Evolutionary conservation across 2,797 vertebrate genomes (phyloP), one percentile per base, ranked within the genome.

Genomic region (Florisuga fusca): DNA sequence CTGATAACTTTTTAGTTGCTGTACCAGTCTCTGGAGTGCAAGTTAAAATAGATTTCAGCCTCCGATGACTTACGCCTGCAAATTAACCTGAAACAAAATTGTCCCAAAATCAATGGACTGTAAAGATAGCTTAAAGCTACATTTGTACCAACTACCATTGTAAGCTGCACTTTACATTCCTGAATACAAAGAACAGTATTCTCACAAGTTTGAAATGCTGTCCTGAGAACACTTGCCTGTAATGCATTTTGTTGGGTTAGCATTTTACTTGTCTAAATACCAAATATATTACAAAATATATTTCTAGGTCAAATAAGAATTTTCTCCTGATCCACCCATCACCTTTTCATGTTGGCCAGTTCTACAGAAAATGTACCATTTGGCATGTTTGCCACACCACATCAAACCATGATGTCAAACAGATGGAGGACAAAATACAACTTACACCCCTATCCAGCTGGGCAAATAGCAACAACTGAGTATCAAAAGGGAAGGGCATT

Each of bases 381-480:
- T 78, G 85, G 84, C 86, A 91, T 79, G 87, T 91, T 54, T 81
- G 78, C 80, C 76, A 38, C 23, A 29, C 27, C 59, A 33, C 68
- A 82, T 73, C 82, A 82, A 75, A 43, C 33, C n/a, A 66, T 4
- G 25, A 84, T 83, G 87, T 33, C 71, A 86, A 63, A 75, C 85
- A 87, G 81, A 85, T 67, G 84, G 82, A 41, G 59, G 61, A 55
- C 61, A 95, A 84, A 89, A 41, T 34, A 54, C 45, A 58, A 46
- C 6, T 71, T 9, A 50, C 8, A 1, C 26, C 69, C 88, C 41
- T 15, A 23, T 63, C 84, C 94, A 93, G 96, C 80, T 95, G 90
- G 86, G 84, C 93, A 94, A 95, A 92, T 4, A 95, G 84, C 78
- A 93, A 74, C 72, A 41, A 71, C 50, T 43, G 57, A 29, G 38